A percentile compares a stretch with the other conserved stretches of the same genome.
Conservation (phyloP, 2,797 vertebrate species). For the Schizothorax lantsangensis region DNA sequence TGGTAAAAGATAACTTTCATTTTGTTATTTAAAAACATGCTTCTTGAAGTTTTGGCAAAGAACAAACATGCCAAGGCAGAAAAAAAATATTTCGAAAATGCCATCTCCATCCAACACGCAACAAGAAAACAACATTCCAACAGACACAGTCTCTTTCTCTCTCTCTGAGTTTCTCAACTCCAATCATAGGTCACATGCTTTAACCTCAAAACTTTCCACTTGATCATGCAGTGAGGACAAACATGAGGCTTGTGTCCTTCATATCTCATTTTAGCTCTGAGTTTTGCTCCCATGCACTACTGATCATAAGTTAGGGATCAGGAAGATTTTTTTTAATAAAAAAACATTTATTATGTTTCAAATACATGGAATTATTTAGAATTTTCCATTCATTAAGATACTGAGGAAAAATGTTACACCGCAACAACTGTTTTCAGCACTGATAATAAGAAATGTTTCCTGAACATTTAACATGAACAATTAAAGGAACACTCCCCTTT, state of each 20-base stretch:
- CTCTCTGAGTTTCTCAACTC: neutral
- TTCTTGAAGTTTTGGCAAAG: neutral
- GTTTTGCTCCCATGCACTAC: neutral
- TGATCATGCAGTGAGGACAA: neutral
- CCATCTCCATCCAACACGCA: neutral
- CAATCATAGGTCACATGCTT: constrained; percentile 40
- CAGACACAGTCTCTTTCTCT: constrained; percentile 8
- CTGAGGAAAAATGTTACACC: neutral
- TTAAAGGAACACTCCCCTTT: too few relatives aligned
- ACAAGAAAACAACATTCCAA: constrained; percentile 40
- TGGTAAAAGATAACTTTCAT: neutral
- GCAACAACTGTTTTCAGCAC: neutral
- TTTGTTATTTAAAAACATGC: neutral
- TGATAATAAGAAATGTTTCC: neutral
- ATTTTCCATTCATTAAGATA: neutral
- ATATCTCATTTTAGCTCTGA: neutral
- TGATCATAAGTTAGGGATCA: neutral
- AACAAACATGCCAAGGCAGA: constrained; percentile 14
- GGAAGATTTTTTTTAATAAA: neutral
- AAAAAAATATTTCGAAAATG: neutral
- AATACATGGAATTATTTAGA: neutral
- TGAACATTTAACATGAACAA: neutral
- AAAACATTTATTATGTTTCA: neutral
- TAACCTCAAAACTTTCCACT: constrained; percentile 41
- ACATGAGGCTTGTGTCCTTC: constrained; percentile 4